Conservation (phyloP, 2,888 invertebrate species). For the Scaptomyza reducta region DNA sequence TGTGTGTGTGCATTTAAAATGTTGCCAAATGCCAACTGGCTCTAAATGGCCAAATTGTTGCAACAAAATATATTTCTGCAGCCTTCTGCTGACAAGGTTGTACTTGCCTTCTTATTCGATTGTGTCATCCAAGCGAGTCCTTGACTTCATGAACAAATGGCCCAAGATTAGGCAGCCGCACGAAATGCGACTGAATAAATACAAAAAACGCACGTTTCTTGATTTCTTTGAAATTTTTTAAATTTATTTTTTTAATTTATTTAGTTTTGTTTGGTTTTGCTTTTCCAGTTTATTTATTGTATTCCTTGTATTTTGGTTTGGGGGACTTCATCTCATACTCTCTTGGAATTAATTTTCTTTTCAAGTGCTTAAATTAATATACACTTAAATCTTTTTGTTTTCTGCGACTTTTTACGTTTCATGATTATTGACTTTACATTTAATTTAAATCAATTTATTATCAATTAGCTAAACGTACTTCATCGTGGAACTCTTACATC, state of each 20-base stretch:
- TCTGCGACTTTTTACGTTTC: conserved; percentile 16
- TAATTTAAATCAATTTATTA: conserved; percentile 54
- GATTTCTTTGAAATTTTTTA: conserved; percentile 55
- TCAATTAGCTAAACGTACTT: conserved; percentile 69
- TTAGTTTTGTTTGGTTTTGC: conserved; percentile 41
- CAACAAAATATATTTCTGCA: conserved; percentile 39
- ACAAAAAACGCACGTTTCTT: conserved; percentile 1
- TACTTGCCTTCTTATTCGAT: conserved; percentile 8
- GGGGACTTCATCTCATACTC: conserved; percentile 45
- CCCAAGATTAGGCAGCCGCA: too few species aligned
- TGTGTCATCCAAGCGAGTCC: conserved; percentile 1
- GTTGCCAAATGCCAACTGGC: conserved; percentile 44
- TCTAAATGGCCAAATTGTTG: conserved; percentile 46
- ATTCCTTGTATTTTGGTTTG: conserved; percentile 58
- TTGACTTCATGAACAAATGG: conserved; percentile 11
- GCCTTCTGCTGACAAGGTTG: conserved; percentile 22
- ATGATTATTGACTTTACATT: conserved; percentile 49
- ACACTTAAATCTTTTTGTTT: conserved; percentile 48
- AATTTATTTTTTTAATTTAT: conserved; percentile 60
- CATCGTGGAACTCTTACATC: conserved; percentile 37
- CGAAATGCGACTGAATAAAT: neutral
- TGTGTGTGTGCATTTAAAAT: conserved; percentile 48
- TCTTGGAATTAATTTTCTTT: conserved; percentile 32
- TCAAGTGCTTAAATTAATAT: conserved; percentile 64
- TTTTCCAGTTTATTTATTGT: conserved; percentile 58